Evolutionary conservation across 2,113 vertebrate species (phyloP), one percentile per base, ranked within the genome.

Genomic region (Cyanoderma ruficeps): DNA sequence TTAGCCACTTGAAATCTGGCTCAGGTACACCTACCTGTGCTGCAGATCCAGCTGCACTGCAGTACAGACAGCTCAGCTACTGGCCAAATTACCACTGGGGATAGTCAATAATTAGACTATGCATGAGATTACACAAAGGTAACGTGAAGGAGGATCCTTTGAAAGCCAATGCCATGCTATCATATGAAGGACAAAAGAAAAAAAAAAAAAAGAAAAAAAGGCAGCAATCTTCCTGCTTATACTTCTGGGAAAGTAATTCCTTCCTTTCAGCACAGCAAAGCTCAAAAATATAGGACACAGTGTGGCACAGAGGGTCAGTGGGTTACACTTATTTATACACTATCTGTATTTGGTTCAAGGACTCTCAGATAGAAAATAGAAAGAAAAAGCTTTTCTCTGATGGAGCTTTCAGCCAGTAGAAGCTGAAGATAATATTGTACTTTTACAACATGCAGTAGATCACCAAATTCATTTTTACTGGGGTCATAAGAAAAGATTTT

Each of bases 341-440:
- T 67, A 67, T 63, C 82, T 92, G 63, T 85, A 96, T 95, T 93
- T 94, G 92, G 92, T 96, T 96, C 96, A 96, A 96, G 94, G 94
- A 94, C 87, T 95, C 50, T 87, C 31, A 86, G 46, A 89, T 4
- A 94, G 52, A 80, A 85, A 83, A 88, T 37, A 89, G 57, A 92
- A 91, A 90, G 72, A 72, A 91, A 90, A 87, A 91, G 9, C 3
- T 19, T 88, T 92, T 93, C 27, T 42, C 75, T 74, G 47, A 55
- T 70, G 67, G 59, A 52, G 75, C 31, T 96, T 87, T 80, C 70
- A 85, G 87, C 23, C 67, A 61, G 70, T 55, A 88, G 71, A 85
- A 93, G 79, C 46, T 61, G 69, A 80, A 92, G 50, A 55, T 74
- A 88, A 93, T 90, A 83, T 57, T 91, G 41, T 80, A 93, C 50